Percentiles rank a stretch among this genome's conserved stretches.
Evolutionary conservation across 2,888 invertebrate species (phyloP).

Genomic region (Apotomis betuletana): DNA sequence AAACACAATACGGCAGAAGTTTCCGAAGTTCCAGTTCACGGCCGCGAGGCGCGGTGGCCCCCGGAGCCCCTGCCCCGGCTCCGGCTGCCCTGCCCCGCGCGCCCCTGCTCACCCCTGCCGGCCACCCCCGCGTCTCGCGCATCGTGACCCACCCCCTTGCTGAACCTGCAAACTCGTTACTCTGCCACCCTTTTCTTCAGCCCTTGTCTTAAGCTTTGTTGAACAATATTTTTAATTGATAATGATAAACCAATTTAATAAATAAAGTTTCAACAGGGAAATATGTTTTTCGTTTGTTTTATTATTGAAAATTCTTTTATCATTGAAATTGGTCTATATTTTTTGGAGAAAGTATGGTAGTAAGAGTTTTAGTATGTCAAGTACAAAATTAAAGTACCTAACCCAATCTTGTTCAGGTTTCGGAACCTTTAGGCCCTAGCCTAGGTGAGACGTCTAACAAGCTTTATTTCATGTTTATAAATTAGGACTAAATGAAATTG

Average conservation of each 20-base stretch:
- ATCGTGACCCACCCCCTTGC: constrained; percentile 41
- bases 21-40: constrained; percentile 81
- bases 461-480: too few species aligned
- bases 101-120: constrained; percentile 48
- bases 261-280: too few species aligned
- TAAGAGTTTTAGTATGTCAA: too few species aligned
- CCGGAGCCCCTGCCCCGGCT: constrained; percentile 48
- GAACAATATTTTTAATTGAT: constrained; percentile 29
- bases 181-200: constrained; percentile 43
- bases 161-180: constrained; percentile 40
- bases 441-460: too few species aligned
- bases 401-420: too few species aligned
- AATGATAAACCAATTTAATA: not conserved
- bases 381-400: too few species aligned
- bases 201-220: constrained; percentile 30
- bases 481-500: too few species aligned
- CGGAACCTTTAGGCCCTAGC: too few species aligned
- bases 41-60: constrained; percentile 70
- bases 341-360: too few species aligned
- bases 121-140: constrained; percentile 42
- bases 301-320: too few species aligned
- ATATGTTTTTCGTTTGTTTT: too few species aligned
- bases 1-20: constrained; percentile 83
- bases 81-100: constrained; percentile 44
- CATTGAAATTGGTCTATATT: too few species aligned